phyloP scores from a whole-genome alignment of 2,888 invertebrate genomes.

The Philonicus albiceps region DNA sequence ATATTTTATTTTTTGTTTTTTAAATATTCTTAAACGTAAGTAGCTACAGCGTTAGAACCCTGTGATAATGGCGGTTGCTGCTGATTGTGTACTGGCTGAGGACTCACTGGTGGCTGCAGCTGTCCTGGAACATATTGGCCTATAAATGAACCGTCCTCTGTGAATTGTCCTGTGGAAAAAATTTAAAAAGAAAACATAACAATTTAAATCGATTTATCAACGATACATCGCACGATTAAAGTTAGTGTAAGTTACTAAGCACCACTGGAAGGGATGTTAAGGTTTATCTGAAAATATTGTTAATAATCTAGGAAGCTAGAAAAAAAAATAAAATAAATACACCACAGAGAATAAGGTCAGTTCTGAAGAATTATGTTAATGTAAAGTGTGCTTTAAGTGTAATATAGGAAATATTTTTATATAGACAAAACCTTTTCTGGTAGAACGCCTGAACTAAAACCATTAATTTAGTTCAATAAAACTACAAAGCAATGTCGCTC shows the following conservation, averaged over 20 bases:
- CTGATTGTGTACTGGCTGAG: slow-evolving; percentile 61
- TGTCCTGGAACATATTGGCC: slow-evolving; percentile 93
- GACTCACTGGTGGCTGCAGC: slow-evolving; percentile 69
- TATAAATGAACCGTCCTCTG: slow-evolving; percentile 97
- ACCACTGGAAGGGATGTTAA: background rate
- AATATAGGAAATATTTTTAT: background rate
- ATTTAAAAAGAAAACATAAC: background rate
- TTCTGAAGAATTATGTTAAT: background rate
- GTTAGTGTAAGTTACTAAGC: background rate
- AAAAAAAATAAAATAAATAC: background rate
- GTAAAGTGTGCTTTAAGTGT: background rate
- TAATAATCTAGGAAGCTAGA: background rate
- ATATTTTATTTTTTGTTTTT: background rate
- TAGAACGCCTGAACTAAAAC: background rate
- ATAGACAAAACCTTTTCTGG: background rate
- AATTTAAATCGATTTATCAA: background rate
- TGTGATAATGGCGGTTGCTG: slow-evolving; percentile 65
- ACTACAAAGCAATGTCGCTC: no score
- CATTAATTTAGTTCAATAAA: background rate
- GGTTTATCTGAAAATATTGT: background rate
- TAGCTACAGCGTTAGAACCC: slow-evolving; percentile 67
- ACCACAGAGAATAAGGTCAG: background rate
- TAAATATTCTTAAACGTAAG: slow-evolving; percentile 67
- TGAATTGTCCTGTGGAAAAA: slow-evolving; percentile 73
- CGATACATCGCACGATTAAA: background rate